phyloP scores from a whole-genome alignment of 2,797 vertebrate genomes.

The Menidia menidia region DNA sequence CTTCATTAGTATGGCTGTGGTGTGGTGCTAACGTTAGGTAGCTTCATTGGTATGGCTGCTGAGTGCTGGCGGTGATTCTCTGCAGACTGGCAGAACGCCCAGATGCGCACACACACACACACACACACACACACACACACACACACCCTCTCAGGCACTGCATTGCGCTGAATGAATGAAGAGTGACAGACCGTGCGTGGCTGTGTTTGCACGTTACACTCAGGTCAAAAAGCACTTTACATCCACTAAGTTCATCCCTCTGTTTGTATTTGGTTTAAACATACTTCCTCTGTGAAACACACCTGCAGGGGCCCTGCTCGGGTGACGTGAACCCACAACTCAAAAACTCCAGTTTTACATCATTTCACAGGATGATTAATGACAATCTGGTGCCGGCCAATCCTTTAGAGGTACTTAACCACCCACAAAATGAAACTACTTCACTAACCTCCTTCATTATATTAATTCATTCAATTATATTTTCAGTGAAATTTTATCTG shows the following conservation, averaged over 20 bases:
- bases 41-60: slow-evolving; percentile 69
- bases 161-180: slow-evolving; percentile 68
- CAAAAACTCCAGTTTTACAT: background rate
- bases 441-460: background rate
- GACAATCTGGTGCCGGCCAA: background rate
- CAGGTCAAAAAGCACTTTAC: slow-evolving; percentile 23
- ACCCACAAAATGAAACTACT: background rate
- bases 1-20: slow-evolving; percentile 64
- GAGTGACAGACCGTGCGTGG: slow-evolving; percentile 37
- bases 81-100: slow-evolving; percentile 67
- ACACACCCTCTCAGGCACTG: slow-evolving; percentile 46
- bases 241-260: background rate
- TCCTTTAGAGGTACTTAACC: background rate
- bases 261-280: slow-evolving; percentile 1
- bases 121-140: slow-evolving; percentile 24
- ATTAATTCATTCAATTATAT: slow-evolving; percentile 2
- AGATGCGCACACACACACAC: slow-evolving; percentile 32
- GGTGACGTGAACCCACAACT: background rate
- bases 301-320: background rate
- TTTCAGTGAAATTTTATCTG: background rate
- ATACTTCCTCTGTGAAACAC: background rate
- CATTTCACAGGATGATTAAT: background rate
- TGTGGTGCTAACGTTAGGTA: slow-evolving; percentile 39
- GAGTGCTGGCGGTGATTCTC: slow-evolving; percentile 61
- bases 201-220: slow-evolving; percentile 43